Evolutionary conservation across 1,140 invertebrate species (phyloP), one percentile per base, ranked within the genome.

Genomic region (Drosophila micromelanica): DNA sequence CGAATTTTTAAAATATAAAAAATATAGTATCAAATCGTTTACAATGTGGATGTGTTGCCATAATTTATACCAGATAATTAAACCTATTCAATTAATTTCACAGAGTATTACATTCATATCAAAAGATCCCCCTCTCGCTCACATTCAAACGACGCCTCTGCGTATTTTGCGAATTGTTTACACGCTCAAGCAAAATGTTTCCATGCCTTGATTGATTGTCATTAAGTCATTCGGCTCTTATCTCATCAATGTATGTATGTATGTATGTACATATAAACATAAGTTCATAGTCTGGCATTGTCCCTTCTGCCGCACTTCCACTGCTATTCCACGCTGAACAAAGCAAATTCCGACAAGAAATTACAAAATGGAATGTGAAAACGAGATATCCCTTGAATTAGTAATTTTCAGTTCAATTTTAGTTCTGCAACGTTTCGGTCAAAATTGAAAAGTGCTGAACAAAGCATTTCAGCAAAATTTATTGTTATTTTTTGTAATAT

Each of bases 351-450:
- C 51, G 43, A 59, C 37, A 55, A 63, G 2, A 76, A 20, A 71
- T 12, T 59, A 67, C 56, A 69, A 81, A 87, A 56, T 70, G 59
- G 52, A 87, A 78, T 65, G 60, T 43, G 51, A 79, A 67, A 46
- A 23, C 17, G 15, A 60, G 46, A 75, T 74, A 78, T 64, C 37
- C 45, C 49, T 38, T 48, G 38, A 45, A 45, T 40, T 49, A 43
- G 51, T 20, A 7, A 35, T 8, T 37, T 23, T 82, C 78, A 87
- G 82, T 87, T 76, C 45, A 37, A 38, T 64, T 64, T 48, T 20
- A 70, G 63, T 73, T 48, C 54, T 76, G 45, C 35, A 54, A 17
- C 64, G 40, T 55, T 46, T 27, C 75, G 67, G 82, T 87, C 82
- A 72, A 72, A 75, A 65, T 32, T 32, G 42, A 49, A 20, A 32